Conservation (phyloP, 2,113 vertebrate genomes). For the Alaudala cheleensis region DNA sequence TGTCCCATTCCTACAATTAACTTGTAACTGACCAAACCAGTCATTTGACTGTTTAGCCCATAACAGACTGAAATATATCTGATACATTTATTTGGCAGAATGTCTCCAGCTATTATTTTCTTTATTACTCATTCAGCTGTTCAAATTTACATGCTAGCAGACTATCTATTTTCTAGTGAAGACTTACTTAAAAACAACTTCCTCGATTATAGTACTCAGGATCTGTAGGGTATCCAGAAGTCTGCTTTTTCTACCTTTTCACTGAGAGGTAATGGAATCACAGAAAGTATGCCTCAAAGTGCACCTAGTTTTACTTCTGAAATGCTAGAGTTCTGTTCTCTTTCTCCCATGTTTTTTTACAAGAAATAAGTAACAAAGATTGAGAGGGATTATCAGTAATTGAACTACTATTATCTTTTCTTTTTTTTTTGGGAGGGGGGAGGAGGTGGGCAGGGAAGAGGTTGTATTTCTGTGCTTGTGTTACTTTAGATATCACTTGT, state of each 20-base stretch:
- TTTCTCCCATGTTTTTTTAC: not conserved
- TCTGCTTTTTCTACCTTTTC: not conserved
- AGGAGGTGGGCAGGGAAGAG: no score
- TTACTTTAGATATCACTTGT: not conserved
- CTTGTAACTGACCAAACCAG: not conserved
- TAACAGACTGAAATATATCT: not conserved
- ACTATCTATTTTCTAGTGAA: not conserved
- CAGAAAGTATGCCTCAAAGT: not conserved
- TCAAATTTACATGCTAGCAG: not conserved
- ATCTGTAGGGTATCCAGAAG: not conserved
- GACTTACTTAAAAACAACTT: not conserved
- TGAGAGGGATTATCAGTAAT: not conserved
- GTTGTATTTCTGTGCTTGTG: not conserved
- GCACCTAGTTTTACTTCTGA: not conserved
- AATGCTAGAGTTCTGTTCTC: not conserved
- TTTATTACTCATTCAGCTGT: not conserved
- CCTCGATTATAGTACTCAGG: not conserved
- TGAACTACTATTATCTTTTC: not conserved
- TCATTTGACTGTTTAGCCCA: not conserved
- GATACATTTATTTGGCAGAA: not conserved
- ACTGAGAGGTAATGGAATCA: not conserved
- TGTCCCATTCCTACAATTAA: constrained; percentile 16
- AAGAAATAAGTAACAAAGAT: not conserved
- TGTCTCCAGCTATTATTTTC: not conserved
- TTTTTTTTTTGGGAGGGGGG: fast-evolving